phyloP scores from a whole-genome alignment of 2,113 vertebrate species.

The Clarias batrachus region DNA sequence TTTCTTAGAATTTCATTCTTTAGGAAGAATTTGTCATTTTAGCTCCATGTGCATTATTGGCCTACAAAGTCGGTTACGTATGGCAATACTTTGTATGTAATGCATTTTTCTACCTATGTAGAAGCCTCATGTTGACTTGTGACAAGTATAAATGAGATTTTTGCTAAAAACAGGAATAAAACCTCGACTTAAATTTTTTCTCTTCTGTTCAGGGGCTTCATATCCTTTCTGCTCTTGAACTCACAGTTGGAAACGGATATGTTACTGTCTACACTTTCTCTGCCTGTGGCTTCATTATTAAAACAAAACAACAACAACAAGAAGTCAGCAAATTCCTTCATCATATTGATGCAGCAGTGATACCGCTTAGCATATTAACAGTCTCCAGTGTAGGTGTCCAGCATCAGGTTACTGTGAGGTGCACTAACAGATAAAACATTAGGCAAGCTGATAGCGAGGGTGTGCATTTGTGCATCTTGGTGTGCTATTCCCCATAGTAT shows the following conservation, averaged over 20 bases:
- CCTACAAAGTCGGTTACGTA: not conserved
- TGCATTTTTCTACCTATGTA: not conserved
- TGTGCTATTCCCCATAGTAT: slow-evolving; percentile 25
- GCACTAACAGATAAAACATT: slow-evolving; percentile 43
- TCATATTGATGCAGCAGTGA: slow-evolving; percentile 10
- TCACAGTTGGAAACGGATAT: too few species aligned
- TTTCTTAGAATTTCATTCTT: not conserved
- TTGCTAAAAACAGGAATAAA: slow-evolving; percentile 3
- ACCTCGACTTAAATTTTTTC: not conserved
- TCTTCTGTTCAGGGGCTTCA: slow-evolving; percentile 12
- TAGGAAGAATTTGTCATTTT: not conserved
- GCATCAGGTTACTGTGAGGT: slow-evolving; percentile 18
- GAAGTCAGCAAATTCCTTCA: not conserved
- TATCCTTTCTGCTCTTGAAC: not conserved
- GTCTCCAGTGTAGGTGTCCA: slow-evolving; percentile 15
- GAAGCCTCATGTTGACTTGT: not conserved
- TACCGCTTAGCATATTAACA: slow-evolving; percentile 26
- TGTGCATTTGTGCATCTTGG: slow-evolving; percentile 12
- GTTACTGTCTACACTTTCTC: not conserved
- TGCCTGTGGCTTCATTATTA: not conserved
- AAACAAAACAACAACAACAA: not conserved
- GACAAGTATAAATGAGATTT: not conserved
- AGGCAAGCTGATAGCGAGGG: slow-evolving; percentile 16
- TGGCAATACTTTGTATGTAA: not conserved
- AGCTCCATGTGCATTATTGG: not conserved